A percentile compares a stretch with the other conserved stretches of the same genome.
Conservation (phyloP, 2,113 vertebrate genomes). For the Hippocampus zosterae region DNA sequence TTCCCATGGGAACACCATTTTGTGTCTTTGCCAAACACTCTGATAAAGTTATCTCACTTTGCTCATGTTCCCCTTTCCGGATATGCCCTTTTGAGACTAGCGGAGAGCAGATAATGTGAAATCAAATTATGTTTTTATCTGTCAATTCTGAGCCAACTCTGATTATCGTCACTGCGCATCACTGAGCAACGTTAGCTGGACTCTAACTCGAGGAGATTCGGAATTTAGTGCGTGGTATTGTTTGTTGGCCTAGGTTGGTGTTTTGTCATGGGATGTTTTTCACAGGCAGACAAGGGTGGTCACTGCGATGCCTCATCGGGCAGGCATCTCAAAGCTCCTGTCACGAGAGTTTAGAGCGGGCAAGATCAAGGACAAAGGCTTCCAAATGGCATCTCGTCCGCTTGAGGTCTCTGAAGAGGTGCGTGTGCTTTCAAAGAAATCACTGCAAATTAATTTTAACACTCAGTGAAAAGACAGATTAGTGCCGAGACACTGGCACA, state of each 20-base stretch:
- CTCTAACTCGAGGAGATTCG: constrained; percentile 23
- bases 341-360: constrained; percentile 59
- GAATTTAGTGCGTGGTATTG: constrained; percentile 36
- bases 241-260: constrained; percentile 42
- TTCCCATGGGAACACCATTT: constrained; percentile 70
- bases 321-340: constrained; percentile 63
- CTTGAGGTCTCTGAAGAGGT: constrained; percentile 83
- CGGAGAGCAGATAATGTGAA: constrained; percentile 39
- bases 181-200: constrained; percentile 18
- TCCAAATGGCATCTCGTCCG: constrained; percentile 68
- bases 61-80: constrained; percentile 39
- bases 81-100: constrained; percentile 22
- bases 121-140: constrained; percentile 49
- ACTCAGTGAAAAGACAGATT: constrained; percentile 92
- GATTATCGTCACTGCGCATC: constrained; percentile 32
- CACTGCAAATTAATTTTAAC: constrained; percentile 86
- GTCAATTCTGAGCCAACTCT: constrained; percentile 31
- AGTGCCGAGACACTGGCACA: constrained; percentile 75
- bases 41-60: constrained; percentile 50
- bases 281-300: constrained; percentile 41
- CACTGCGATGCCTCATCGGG: constrained; percentile 54
- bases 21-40: constrained; percentile 45
- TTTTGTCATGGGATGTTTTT: constrained; percentile 56
- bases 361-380: constrained; percentile 63
- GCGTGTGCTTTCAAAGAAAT: constrained; percentile 84